Conservation (phyloP, 2,888 invertebrate species). For the Aphelenchoides bicaudatus region DNA sequence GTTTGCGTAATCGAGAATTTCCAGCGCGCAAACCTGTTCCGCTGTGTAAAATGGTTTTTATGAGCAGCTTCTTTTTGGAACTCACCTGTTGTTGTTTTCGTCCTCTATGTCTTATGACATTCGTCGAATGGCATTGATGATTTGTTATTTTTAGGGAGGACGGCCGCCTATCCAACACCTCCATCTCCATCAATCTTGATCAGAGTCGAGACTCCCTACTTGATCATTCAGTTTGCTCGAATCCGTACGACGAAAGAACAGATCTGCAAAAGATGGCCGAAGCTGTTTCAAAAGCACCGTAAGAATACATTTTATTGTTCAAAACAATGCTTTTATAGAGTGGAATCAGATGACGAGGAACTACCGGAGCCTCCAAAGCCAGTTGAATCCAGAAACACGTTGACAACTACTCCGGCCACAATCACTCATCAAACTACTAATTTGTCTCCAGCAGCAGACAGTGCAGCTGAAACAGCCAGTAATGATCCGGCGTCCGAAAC, state of each 20-base stretch:
- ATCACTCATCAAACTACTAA: background rate
- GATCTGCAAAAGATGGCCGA: slow-evolving; percentile 1
- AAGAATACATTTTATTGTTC: background rate
- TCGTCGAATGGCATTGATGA: slow-evolving; percentile 8
- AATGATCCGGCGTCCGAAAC: background rate
- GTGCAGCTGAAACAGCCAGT: slow-evolving; percentile 3
- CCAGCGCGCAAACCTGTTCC: too few relatives aligned
- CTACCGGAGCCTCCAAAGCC: too few relatives aligned
- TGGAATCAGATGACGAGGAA: slow-evolving; percentile 9
- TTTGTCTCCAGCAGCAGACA: background rate
- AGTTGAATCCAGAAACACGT: too few relatives aligned
- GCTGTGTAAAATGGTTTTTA: too few relatives aligned
- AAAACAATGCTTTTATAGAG: background rate
- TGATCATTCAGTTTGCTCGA: slow-evolving; percentile 43
- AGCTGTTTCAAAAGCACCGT: background rate
- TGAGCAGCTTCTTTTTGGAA: too few relatives aligned
- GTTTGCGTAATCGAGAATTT: too few relatives aligned
- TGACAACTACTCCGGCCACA: background rate
- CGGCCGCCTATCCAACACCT: slow-evolving; percentile 35
- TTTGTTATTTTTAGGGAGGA: slow-evolving; percentile 34
- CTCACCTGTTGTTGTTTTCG: too few relatives aligned
- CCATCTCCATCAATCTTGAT: slow-evolving; percentile 44
- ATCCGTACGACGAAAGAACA: slow-evolving; percentile 37
- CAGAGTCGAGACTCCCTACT: slow-evolving; percentile 40
- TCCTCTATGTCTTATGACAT: too few relatives aligned